Percentiles rank a stretch among this genome's conserved stretches.
These are phyloP conservation scores for Agelastica alni DNA, from an alignment of 2,888 invertebrate species.

Conservation along the genomic window DNA sequence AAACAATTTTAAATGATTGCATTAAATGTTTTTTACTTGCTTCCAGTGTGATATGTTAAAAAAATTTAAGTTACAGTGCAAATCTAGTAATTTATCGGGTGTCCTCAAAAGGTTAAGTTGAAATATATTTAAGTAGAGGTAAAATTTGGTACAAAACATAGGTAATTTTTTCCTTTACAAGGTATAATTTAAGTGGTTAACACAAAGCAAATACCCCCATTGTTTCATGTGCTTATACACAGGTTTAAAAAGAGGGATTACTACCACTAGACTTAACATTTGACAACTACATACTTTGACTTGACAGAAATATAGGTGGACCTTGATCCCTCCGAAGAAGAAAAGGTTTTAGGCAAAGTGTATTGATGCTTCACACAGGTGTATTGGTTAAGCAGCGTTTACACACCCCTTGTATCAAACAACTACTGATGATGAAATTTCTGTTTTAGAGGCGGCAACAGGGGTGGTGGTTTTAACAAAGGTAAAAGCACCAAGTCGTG, in stretches of 20 bases:
- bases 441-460: slow-evolving; percentile 93
- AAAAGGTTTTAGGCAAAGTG: slow-evolving; percentile 27
- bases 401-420: slow-evolving; percentile 59
- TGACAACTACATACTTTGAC: slow-evolving; percentile 24
- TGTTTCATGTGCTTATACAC: too few relatives aligned
- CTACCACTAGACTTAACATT: background rate
- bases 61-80: background rate
- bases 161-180: background rate
- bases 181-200: too few relatives aligned
- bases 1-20: too few relatives aligned
- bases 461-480: slow-evolving; percentile 96
- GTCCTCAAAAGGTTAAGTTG: slow-evolving; percentile 18
- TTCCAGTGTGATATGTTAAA: too few relatives aligned
- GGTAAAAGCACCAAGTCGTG: slow-evolving; percentile 86
- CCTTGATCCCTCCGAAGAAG: slow-evolving; percentile 29
- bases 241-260: too few relatives aligned
- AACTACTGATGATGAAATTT: slow-evolving; percentile 67
- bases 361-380: slow-evolving; percentile 22
- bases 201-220: too few relatives aligned
- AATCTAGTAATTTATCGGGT: background rate
- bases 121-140: too few relatives aligned
- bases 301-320: slow-evolving; percentile 30
- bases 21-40: too few relatives aligned
- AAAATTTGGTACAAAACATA: background rate
- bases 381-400: slow-evolving; percentile 47